Evolutionary conservation across 2,113 vertebrate species (phyloP), one percentile per base, ranked within the genome.

Genomic region (Numida meleagris): DNA sequence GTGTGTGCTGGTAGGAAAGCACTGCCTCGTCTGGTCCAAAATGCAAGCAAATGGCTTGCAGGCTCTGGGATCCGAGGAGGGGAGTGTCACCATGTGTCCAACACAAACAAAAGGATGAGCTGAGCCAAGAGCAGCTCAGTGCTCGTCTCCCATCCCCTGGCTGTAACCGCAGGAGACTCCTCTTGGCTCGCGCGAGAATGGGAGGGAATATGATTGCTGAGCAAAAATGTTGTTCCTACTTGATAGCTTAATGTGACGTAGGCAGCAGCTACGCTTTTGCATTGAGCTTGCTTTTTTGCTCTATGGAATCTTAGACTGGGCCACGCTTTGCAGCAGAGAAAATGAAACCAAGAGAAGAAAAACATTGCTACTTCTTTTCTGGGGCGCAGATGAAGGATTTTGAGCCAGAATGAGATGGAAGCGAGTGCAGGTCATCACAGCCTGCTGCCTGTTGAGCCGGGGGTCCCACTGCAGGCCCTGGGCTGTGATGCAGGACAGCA

Each of bases 1-100:
- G 2, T 8, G 34, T 33, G 77, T 78, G 83, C 70, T 84, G 62
- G 7, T 72, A 65, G 72, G 89, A 72, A 79, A 76, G 77, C 71
- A 21, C 3, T 0, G 89, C 81, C 84, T 85, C 67, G 48, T 58
- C 89, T 76, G 57, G 0, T 81, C 68, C 61, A 58, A 90, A 87
- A 79, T 0, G 4, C 84, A 95, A 93, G 61, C 81, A 86, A 94
- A 92, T 89, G 84, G 81, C 86, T 92, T 90, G 87, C 73, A 73
- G 71, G 93, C 87, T 81, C 84, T 94, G 89, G 89, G 93, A 89
- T 87, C 74, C 78, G 78, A 85, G 27, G 66, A 85, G 84, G 81
- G 91, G 91, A 94, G 91, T 79, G 89, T 94, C 89, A 80, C 65
- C 16, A 6, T 89, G 82, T 85, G 95, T 94, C 95, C 95, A 96